These are phyloP conservation scores for Zaprionus inermis DNA, from an alignment of 1,140 invertebrate species.

Conservation along the genomic window DNA sequence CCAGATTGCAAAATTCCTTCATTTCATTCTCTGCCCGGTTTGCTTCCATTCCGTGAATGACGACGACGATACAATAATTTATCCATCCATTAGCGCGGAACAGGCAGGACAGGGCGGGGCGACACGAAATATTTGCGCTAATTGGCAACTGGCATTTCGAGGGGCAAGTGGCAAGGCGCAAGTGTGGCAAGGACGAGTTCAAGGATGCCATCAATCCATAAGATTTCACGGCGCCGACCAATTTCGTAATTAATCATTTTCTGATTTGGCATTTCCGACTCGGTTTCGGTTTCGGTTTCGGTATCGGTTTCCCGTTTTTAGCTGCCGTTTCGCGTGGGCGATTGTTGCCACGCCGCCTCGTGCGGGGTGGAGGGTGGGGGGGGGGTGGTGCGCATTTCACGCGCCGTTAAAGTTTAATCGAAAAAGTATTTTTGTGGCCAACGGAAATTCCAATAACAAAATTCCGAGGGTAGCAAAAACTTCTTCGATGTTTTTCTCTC, in stretches of 20 bases:
- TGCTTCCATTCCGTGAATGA: neutral
- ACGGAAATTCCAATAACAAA: slow-evolving; percentile 79
- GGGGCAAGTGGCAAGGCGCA: neutral
- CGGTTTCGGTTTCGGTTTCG: neutral
- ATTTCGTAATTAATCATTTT: slow-evolving; percentile 78
- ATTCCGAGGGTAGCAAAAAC: slow-evolving; percentile 61
- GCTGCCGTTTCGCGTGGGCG: neutral
- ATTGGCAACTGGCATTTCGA: slow-evolving; percentile 68
- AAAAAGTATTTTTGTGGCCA: slow-evolving; percentile 80
- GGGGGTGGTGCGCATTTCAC: no score
- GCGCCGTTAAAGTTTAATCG: slow-evolving; percentile 81
- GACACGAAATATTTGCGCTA: slow-evolving; percentile 70
- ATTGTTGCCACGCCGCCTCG: slow-evolving; percentile 13
- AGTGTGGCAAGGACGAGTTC: slow-evolving; percentile 6
- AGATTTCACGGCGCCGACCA: slow-evolving; percentile 1
- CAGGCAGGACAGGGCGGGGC: no score
- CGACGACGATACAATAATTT: slow-evolving; percentile 60
- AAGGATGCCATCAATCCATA: slow-evolving; percentile 2
- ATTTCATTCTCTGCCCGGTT: neutral
- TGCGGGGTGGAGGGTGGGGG: slow-evolving; percentile 26
- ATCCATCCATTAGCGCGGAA: slow-evolving; percentile 63
- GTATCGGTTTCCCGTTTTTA: slow-evolving; percentile 6
- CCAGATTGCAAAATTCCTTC: neutral
- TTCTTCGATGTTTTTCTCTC: slow-evolving; percentile 67
- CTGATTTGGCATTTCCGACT: slow-evolving; percentile 59